Evolutionary conservation across 1,140 invertebrate genomes (phyloP), one percentile per base, ranked within the genome.

Genomic region (Bombyx mori): DNA sequence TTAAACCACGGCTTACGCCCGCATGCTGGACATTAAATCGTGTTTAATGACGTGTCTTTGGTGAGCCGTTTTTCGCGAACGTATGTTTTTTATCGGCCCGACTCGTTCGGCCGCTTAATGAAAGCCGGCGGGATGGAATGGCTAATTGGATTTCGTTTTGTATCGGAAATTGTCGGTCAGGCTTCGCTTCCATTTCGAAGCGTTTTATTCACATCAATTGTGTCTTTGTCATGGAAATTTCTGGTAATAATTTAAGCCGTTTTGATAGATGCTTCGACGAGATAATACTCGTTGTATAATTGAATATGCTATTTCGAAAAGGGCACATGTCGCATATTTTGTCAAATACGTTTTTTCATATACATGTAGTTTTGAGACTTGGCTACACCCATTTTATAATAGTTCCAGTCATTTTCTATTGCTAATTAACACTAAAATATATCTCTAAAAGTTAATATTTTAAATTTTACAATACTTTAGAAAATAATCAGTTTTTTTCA

Each of bases 121-220:
- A 76, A 79, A 75, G 70, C 71, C 65, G 58, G 57, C 59, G 62
- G 68, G 71, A 71, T 79, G 73, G 67, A 66, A 75, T 73, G 63
- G 70, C 67, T 79, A 81, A 84, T 82, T 81, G 78, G 79, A 79
- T 79, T 77, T 71, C 69, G 69, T 76, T 77, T 75, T 69, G 75
- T 73, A 71, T 77, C 73, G 72, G 8, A 77, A 73, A 71, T 61
- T 61, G 67, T 51, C 58, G 54, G 58, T 63, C 63, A 60, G 68
- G 58, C 64, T 67, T 62, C 66, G 66, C 75, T 73, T 69, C 61
- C 60, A 56, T 69, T 69, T 56, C 51, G 46, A 26, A 52, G 53
- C 64, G 65, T 72, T 69, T 72, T 69, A 55, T 70, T 72, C 65
- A 73, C 71, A 71, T 71, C 62, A 61, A 50, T 56, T 44, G 54